Conservation (phyloP, 2,797 vertebrate species). For the Thalassophryne amazonica region DNA sequence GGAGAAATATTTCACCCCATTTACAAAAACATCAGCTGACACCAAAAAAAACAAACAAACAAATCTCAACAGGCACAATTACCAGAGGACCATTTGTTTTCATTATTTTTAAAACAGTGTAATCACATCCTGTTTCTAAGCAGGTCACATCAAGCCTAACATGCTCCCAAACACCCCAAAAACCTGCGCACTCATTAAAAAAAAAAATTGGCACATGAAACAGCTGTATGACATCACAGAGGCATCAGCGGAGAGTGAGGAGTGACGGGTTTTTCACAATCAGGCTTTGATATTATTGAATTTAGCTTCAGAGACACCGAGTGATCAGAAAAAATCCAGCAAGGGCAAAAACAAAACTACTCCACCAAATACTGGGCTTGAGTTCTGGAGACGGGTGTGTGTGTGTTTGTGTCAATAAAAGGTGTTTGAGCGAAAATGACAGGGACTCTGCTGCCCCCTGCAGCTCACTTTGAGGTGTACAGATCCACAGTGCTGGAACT, state of each 20-base stretch:
- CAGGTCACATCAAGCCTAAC: constrained; percentile 7
- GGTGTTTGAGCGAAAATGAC: neutral
- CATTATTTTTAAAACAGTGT: neutral
- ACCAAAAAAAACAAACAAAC: constrained; percentile 6
- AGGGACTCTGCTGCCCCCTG: neutral
- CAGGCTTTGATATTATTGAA: too few relatives aligned
- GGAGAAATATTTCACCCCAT: constrained; percentile 41
- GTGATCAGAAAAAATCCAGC: too few relatives aligned
- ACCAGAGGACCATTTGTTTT: constrained; percentile 15
- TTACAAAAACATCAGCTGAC: constrained; percentile 44
- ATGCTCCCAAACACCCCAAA: too few relatives aligned
- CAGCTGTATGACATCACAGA: neutral
- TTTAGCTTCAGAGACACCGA: too few relatives aligned
- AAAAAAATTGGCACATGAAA: constrained; percentile 7
- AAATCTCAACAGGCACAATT: constrained; percentile 65
- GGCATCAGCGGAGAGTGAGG: too few relatives aligned
- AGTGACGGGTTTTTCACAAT: too few relatives aligned
- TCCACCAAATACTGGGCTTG: too few relatives aligned
- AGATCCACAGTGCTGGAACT: constrained; percentile 93
- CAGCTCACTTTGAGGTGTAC: constrained; percentile 81
- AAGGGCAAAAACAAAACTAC: too few relatives aligned
- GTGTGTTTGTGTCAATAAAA: constrained; percentile 17
- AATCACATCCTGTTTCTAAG: constrained; percentile 17
- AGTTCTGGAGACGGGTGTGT: constrained; percentile 2
- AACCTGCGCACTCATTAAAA: neutral